Base-by-base conservation (phyloP, 2,797 vertebrate genomes). In the Stomatorhinus walkeri region DNA sequence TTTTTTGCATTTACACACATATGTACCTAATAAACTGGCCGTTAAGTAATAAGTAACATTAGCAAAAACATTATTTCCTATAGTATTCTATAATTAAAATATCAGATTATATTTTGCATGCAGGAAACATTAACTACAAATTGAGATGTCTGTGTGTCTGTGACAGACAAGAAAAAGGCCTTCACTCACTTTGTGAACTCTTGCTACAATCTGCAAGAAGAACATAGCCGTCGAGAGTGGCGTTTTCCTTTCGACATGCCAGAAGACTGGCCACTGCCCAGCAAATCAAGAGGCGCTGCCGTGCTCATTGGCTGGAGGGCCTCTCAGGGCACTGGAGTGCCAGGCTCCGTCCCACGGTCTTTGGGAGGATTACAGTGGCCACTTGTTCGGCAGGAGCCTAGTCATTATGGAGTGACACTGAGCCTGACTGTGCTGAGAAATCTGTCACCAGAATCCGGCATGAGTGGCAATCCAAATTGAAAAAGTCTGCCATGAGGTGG, bases 381-480 rank as follows among this genome's bases (percentile, higher is more conserved):
- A 94, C 92, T 92, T 93, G 91, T 93, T 92, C 92, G 92, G 93
- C 92, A 91, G 92, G 87, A 59, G 92, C 92, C 91, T 91, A 93
- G 94, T 95, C 93, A 94, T 94, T 93, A 92, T 91, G 90, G 89
- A 90, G 91, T 88, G 88, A 89, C 89, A 88, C 90, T 89, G 89
- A 90, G 90, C 76, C 92, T 90, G 89, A 90, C 92, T 91, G 92
- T 90, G 89, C 92, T 91, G 90, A 91, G 90, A 94, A 94, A 95
- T 94, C 93, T 94, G 94, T 94, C 93, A 94, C 93, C 91, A 92
- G 92, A 92, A 92, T 93, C 91, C 92, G 91, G 92, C 91, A 93
- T 90, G 91, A 93, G 92, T 92, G 92, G 93, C 92, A 92, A 90
- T 94, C 89, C 91, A 94, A 94, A 95, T 90, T 91, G 91, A 94